A percentile compares a stretch with the other conserved stretches of the same genome.
Conservation (phyloP, 1,140 invertebrate species). For the Pogonomyrmex californicus region DNA sequence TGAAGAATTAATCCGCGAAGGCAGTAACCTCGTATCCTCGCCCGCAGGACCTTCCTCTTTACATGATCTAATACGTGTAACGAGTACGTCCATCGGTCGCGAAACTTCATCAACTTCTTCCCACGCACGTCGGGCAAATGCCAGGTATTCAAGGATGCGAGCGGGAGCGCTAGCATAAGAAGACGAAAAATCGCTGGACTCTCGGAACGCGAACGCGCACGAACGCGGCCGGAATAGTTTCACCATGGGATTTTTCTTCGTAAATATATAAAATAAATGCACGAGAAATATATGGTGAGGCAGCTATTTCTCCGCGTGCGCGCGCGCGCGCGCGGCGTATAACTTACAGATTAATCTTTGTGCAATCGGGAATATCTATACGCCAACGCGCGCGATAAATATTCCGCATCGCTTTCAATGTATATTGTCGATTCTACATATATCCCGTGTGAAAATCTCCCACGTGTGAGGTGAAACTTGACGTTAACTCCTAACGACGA, state of each 20-base stretch:
- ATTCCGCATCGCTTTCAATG: constrained; percentile 11
- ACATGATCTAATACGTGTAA: constrained; percentile 16
- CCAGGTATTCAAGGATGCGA: constrained; percentile 23
- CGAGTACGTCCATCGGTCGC: not conserved
- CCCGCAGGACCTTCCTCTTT: constrained; percentile 2
- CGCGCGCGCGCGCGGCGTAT: not conserved
- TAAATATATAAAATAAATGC: constrained; percentile 12
- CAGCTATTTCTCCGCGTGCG: not conserved
- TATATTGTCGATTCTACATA: not conserved
- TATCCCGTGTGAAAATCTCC: constrained; percentile 51
- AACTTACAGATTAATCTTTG: constrained; percentile 38
- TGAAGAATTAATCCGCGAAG: constrained; percentile 56
- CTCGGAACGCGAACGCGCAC: not conserved
- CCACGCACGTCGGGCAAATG: constrained; percentile 16
- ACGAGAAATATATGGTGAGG: constrained; percentile 31
- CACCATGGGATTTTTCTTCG: not conserved
- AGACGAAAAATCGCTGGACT: constrained; percentile 21
- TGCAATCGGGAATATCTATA: constrained; percentile 41
- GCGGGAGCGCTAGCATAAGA: not conserved
- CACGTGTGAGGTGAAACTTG: constrained; percentile 46
- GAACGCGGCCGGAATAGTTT: not conserved
- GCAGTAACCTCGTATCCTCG: not conserved
- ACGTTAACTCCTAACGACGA: not conserved
- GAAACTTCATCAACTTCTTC: constrained; percentile 22
- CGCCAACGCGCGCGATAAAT: constrained; percentile 53